A percentile compares a stretch with the other conserved stretches of the same genome.
phyloP scores from a whole-genome alignment of 1,140 invertebrate species.

The Rhopalosiphum maidis region DNA sequence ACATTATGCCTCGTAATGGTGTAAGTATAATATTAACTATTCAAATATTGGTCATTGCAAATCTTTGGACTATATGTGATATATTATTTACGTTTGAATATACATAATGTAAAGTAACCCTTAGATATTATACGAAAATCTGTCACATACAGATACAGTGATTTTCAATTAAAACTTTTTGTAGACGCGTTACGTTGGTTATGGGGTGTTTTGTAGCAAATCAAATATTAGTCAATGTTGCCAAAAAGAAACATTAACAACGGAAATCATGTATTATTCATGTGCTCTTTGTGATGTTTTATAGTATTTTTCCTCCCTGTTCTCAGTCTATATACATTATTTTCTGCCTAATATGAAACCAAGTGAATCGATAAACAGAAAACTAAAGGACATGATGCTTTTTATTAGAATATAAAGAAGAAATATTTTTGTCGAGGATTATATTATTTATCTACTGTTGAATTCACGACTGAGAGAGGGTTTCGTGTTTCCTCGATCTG shows the following conservation, averaged over 20 bases:
- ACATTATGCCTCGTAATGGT: background rate
- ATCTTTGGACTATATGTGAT: background rate
- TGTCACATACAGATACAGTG: background rate
- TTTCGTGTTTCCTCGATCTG: slow-evolving; percentile 54
- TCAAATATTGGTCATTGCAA: background rate
- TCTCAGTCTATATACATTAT: background rate
- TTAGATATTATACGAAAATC: background rate
- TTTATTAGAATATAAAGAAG: slow-evolving; percentile 43
- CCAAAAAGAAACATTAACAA: slow-evolving; percentile 44
- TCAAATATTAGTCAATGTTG: slow-evolving; percentile 50
- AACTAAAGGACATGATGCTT: background rate
- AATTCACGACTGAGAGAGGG: background rate
- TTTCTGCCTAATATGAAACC: slow-evolving; percentile 41
- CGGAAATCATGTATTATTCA: slow-evolving; percentile 57
- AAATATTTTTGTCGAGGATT: slow-evolving; percentile 40
- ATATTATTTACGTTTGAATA: background rate
- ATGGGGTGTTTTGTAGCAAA: slow-evolving; percentile 25
- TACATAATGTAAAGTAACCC: background rate
- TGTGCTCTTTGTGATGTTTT: slow-evolving; percentile 31
- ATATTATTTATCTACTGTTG: slow-evolving; percentile 33
- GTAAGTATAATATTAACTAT: background rate
- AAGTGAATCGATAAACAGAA: slow-evolving; percentile 53
- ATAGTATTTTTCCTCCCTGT: slow-evolving; percentile 25
- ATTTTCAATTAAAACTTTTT: slow-evolving; percentile 50
- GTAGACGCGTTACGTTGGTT: background rate